Percentiles rank a stretch among this genome's conserved stretches.
phyloP scores from a whole-genome alignment of 2,797 vertebrate genomes.

The Vultur gryphus region DNA sequence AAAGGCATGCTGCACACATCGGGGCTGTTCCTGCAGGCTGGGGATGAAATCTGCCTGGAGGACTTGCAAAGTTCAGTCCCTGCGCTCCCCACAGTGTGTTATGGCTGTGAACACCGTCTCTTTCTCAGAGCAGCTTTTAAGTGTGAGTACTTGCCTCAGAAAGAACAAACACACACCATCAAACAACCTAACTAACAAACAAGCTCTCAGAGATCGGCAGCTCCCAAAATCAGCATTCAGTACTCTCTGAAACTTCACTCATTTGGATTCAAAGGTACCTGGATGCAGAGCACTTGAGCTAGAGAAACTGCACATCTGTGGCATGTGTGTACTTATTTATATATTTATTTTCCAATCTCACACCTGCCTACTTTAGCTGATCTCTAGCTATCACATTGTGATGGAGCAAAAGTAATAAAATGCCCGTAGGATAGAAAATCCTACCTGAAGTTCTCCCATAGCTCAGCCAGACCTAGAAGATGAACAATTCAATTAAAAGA shows the following conservation, averaged over 20 bases:
- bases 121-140: background rate
- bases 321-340: background rate
- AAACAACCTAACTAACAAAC: background rate
- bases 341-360: constrained; percentile 33
- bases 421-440: background rate
- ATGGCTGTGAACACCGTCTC: background rate
- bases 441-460: background rate
- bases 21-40: background rate
- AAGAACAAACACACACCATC: background rate
- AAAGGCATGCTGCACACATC: rapidly evolving
- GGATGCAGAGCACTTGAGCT: background rate
- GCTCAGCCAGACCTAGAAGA: background rate
- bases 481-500: constrained; percentile 24
- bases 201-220: background rate
- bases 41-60: background rate
- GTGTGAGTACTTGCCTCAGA: background rate
- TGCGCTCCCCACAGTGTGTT: background rate
- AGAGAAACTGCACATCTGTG: background rate
- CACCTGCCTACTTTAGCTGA: constrained; percentile 46
- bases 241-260: background rate
- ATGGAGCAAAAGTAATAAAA: constrained; percentile 45
- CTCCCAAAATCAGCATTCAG: background rate
- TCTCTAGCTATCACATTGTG: constrained; percentile 49
- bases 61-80: background rate
- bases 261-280: background rate